Evolutionary conservation across 2,113 vertebrate genomes (phyloP).

Genomic region (Craseonycteris thonglongyai): DNA sequence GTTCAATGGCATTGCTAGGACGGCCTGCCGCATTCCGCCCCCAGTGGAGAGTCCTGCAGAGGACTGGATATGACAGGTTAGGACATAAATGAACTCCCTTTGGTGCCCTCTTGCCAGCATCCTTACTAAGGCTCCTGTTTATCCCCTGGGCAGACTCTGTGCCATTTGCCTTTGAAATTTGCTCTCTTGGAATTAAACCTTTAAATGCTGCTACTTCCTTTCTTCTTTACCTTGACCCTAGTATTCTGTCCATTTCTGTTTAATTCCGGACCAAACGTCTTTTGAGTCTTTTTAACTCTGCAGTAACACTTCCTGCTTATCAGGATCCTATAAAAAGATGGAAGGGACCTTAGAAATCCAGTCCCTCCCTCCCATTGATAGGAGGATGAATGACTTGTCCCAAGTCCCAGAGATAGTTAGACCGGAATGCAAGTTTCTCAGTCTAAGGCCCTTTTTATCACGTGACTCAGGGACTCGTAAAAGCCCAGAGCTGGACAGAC

Average conservation of each 20-base stretch:
- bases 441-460: not conserved
- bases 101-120: not conserved
- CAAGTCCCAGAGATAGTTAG: not conserved
- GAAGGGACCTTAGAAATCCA: not conserved
- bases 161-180: not conserved
- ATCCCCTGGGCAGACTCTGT: not conserved
- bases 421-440: not conserved
- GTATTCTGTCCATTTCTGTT: constrained; percentile 19
- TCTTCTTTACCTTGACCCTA: not conserved
- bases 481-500: not conserved
- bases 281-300: not conserved
- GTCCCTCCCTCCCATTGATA: not conserved
- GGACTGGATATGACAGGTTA: not conserved
- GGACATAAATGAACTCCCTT: not conserved
- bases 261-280: not conserved
- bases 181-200: constrained; percentile 7
- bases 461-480: not conserved
- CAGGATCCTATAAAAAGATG: not conserved
- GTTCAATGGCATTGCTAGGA: not conserved
- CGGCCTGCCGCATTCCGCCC: accelerated
- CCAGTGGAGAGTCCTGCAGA: not conserved
- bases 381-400: not conserved
- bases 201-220: not conserved
- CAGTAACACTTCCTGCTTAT: not conserved
- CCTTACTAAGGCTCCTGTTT: not conserved